Base-by-base conservation (phyloP, 2,113 vertebrate species). In the Gnathonemus longibarbis region DNA sequence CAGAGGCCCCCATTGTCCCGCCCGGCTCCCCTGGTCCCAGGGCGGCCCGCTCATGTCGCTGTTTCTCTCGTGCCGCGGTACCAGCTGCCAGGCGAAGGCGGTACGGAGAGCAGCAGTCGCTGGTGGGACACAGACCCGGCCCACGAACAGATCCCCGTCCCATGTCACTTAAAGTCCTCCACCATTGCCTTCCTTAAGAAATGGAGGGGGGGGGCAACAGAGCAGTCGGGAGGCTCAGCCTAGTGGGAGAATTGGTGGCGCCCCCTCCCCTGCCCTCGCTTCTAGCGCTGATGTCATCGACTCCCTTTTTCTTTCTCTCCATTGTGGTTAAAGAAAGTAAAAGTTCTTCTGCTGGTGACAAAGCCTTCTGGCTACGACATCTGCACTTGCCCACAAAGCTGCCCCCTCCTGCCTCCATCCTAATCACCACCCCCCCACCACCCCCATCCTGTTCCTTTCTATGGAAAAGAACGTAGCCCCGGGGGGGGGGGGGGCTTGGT, bases 391-490 rank as follows among this genome's bases (percentile, higher is more conserved):
- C n/a, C 88, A 31, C 88, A 74, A 50, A 35, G 80, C 21, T 19
- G 89, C 91, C 88, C 52, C 85, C 86, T 88, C 88, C 89, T 83
- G 1, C 80, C 80, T 24, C 80, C 70, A 35, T 74, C 66, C 66
- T 70, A 70, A 70, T 70, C 66, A 49, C 49, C 74, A 2, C 48
- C 48, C 48, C 45, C 45, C 45, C 56, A 46, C 93, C 93, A n/a
- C 93, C 93, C 93, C 92, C 92, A 93, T 93, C 94, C 91, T 93
- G 92, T 94, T 94, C 93, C 92, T 94, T 94, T 94, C 93, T 94
- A 94, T 95, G 95, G 95, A 21, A 96, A 96, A 94, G 27, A 87
- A 49, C 9, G n/a, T 35, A 31, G 85, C 95, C 95, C 94, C 94
- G 93, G 94, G 94, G 95, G 94, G 0, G 48, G 94, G 48, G 48